Base-by-base conservation (phyloP, 1,140 invertebrate genomes). In the Vollenhovia emeryi region DNA sequence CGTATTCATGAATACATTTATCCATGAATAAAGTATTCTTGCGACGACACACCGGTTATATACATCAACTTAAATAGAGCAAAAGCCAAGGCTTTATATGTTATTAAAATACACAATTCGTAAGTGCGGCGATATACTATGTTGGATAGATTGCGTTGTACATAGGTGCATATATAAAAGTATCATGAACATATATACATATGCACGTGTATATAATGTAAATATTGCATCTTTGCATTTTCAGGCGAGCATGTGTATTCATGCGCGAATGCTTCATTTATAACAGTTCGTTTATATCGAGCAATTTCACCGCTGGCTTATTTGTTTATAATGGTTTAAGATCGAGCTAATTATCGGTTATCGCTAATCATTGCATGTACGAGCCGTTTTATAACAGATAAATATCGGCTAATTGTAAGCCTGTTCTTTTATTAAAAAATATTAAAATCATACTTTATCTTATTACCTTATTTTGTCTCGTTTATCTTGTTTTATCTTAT, bases 1-100 rank as follows among this genome's bases (percentile, higher is more conserved):
- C 30, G 18, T 11, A 62, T 30, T 45, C 11, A 45, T 76, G 36
- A 75, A 59, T 43, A 75, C 27, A 30, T 75, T 57, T 59, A 60
- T 62, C 11, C 9, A 76, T 30, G 18, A 24, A 18, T 43, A 43
- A 43, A 33, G 9, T 45, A 43, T 21, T 66, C 11, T 36, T 75
- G 33, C 18, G 11, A 71, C 18, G 6, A 24, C 13, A 21, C 24
- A 33, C 11, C 5, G 36, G 9, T 30, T 59, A 40, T 57, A 43
- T 24, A 71, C 50, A n/a, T 21, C 21, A 30, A 62, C 24, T 60
- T 21, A 30, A 3, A 45, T 60, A 48, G 36, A 75, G 3, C 15
- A 60, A 75, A 76, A 60, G 24, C 2, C 55, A 76, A 76, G 24
- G 55, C 9, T 21, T 36, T 45, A 60, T 30, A 5, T 45, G 18